These are phyloP conservation scores for Trissolcus brochymenae DNA, from an alignment of 2,888 invertebrate species.

Conservation along the genomic window DNA sequence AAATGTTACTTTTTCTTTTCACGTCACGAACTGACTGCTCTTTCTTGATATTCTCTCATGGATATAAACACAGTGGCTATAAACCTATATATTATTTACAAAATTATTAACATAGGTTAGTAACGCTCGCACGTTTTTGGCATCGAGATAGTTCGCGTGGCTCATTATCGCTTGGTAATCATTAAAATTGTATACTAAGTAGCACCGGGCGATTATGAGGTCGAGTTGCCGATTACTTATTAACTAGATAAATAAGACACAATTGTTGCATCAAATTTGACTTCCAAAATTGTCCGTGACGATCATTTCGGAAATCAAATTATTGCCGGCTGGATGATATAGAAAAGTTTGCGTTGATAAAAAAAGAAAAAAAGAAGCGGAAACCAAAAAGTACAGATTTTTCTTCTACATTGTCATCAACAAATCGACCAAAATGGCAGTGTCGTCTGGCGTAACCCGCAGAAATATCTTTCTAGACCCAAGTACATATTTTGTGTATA, in stretches of 20 bases:
- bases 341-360: conserved; percentile 4
- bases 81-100: conserved; percentile 59
- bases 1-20: conserved; percentile 9
- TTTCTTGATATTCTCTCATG: conserved; percentile 23
- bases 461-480: conserved; percentile 29
- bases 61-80: conserved; percentile 55
- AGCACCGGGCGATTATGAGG: conserved; percentile 56
- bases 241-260: conserved; percentile 6
- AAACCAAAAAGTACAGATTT: background rate
- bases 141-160: conserved; percentile 51
- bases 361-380: background rate
- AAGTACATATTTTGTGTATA: background rate
- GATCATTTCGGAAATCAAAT: conserved; percentile 28
- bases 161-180: conserved; percentile 45
- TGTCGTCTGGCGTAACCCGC: conserved; percentile 51
- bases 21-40: conserved; percentile 15
- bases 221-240: conserved; percentile 43
- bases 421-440: conserved; percentile 54
- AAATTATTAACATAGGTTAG: conserved; percentile 57
- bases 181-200: conserved; percentile 44
- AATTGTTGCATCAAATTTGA: conserved; percentile 14
- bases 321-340: background rate
- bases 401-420: conserved; percentile 25
- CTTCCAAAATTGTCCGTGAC: conserved; percentile 9
- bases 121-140: conserved; percentile 49